phyloP scores from a whole-genome alignment of 2,113 vertebrate genomes.

The Egretta garzetta region DNA sequence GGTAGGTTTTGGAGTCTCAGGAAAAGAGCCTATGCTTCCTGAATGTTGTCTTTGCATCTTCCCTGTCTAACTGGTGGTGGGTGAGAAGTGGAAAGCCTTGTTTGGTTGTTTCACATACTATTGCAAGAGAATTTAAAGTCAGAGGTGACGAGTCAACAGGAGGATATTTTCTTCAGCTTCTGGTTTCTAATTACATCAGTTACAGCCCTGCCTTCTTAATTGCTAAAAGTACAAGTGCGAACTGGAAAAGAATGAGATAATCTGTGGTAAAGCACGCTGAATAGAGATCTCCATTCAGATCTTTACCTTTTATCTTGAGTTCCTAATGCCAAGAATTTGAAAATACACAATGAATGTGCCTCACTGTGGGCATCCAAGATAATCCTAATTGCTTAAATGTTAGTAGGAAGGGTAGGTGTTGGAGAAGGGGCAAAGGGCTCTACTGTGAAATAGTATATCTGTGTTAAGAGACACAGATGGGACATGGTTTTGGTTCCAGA shows the following conservation, averaged over 20 bases:
- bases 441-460: conserved; percentile 53
- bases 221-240: conserved; percentile 79
- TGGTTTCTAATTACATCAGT: conserved; percentile 75
- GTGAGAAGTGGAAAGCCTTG: background rate
- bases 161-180: conserved; percentile 53
- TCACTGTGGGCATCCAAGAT: conserved; percentile 80
- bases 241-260: conserved; percentile 85
- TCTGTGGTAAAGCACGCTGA: conserved; percentile 82
- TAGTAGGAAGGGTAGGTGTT: conserved; percentile 79
- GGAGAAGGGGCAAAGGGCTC: conserved; percentile 8
- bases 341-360: conserved; percentile 83
- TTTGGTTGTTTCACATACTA: conserved; percentile 53
- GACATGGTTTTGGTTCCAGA: conserved; percentile 44
- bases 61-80: background rate
- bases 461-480: conserved; percentile 46
- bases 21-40: background rate
- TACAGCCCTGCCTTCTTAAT: conserved; percentile 63
- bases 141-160: conserved; percentile 37
- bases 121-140: conserved; percentile 50
- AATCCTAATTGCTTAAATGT: conserved; percentile 80
- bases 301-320: conserved; percentile 84
- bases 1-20: background rate
- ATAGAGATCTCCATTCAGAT: conserved; percentile 88
- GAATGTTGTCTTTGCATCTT: background rate
- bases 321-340: conserved; percentile 84